These are phyloP conservation scores for Geotrypetes seraphini DNA, from an alignment of 2,797 vertebrate genomes.

Conservation along the genomic window DNA sequence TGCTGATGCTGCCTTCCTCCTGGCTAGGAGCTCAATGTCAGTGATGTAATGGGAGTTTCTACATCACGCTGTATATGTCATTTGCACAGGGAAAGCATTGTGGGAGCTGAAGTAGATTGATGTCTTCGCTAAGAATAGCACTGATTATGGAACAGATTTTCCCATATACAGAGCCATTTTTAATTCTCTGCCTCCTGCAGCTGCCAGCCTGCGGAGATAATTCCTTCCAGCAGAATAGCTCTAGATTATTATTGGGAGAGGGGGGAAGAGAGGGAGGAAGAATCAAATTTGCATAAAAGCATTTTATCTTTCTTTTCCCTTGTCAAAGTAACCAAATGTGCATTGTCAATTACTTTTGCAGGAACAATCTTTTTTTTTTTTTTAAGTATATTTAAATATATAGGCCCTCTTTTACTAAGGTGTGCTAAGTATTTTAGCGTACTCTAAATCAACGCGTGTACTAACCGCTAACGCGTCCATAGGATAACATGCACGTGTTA, in stretches of 20 bases:
- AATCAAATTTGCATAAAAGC: constrained; percentile 72
- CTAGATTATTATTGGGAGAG: constrained; percentile 69
- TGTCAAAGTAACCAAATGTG: constrained; percentile 54
- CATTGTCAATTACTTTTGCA: constrained; percentile 37
- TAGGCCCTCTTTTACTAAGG: too few relatives aligned
- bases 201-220: constrained; percentile 64
- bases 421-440: too few relatives aligned
- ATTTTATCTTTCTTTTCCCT: constrained; percentile 48
- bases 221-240: constrained; percentile 65
- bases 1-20: neutral
- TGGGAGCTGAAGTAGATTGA: constrained; percentile 53
- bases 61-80: constrained; percentile 51
- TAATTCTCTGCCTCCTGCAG: constrained; percentile 71
- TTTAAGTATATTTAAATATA: too few relatives aligned
- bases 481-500: too few relatives aligned
- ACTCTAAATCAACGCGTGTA: too few relatives aligned
- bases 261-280: too few relatives aligned
- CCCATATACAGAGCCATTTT: constrained; percentile 69
- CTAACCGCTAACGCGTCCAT: too few relatives aligned
- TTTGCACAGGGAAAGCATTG: constrained; percentile 38
- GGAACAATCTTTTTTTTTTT: too few relatives aligned
- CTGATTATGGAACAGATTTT: constrained; percentile 68
- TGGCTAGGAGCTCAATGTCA: constrained; percentile 20
- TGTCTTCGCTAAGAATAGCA: constrained; percentile 66
- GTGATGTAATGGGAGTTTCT: constrained; percentile 57